Base-by-base conservation (phyloP, 2,888 invertebrate species). In the Pilophorus perplexus region DNA sequence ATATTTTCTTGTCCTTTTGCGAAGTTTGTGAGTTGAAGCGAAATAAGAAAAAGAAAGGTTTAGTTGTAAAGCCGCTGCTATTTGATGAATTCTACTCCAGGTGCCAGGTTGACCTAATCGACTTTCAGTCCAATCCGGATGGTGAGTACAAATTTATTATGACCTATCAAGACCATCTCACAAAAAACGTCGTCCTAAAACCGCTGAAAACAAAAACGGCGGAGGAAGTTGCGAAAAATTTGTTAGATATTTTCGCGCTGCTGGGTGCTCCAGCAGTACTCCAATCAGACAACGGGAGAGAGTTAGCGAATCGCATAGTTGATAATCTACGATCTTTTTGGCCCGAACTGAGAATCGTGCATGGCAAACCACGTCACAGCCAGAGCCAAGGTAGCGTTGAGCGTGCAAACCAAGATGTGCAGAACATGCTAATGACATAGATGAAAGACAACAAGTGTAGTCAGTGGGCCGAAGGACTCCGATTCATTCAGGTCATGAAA, bases 341-440 rank as follows among this genome's bases (percentile, higher is more conserved):
- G 74, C 68, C 70, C 16, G 67, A 71, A 44, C 68, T 73, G 40
- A 71, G 73, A 60, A 72, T 74, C 48, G 72, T 74, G 23, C 33
- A 73, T 72, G 57, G 72, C 71, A 50, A 74, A 73, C 62, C 62
- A 14, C 67, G 75, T 75, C 44, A 44, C 14, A 44, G 16, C 18
- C 44, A 44, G 40, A n/a, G n/a, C n/a, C n/a, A n/a, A n/a, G n/a
- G n/a, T n/a, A n/a, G n/a, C n/a, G n/a, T n/a, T n/a, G n/a, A n/a
- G n/a, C n/a, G n/a, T n/a, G n/a, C n/a, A n/a, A n/a, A n/a, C n/a
- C n/a, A n/a, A n/a, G n/a, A 3, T 40, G 40, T 77, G 16, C 71
- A 76, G 71, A 76, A 76, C 48, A 77, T 77, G 73, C n/a, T n/a
- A n/a, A n/a, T n/a, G n/a, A n/a, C n/a, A 22, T 79, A 77, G 78